These are phyloP conservation scores for Tympanoctomys barrerae DNA, from an alignment of 2,797 vertebrate genomes.

Conservation along the genomic window DNA sequence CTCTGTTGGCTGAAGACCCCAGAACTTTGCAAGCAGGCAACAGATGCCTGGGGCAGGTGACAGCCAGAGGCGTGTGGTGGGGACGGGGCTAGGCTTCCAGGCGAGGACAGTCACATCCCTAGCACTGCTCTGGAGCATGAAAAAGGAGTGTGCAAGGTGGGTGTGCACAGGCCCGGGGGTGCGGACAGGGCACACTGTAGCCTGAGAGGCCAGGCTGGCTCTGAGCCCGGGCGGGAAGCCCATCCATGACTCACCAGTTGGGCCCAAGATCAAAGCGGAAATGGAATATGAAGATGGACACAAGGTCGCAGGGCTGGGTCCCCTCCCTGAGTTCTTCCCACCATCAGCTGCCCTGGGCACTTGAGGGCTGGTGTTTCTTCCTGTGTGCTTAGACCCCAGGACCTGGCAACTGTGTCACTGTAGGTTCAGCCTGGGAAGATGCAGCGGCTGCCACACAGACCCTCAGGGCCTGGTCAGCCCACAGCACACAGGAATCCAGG, in stretches of 20 bases:
- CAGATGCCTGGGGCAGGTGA: neutral
- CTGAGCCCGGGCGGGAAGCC: accelerated
- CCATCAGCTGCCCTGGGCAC: neutral
- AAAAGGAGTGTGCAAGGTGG: accelerated
- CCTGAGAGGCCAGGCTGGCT: neutral
- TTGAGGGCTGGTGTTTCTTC: neutral
- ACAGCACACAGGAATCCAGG: neutral
- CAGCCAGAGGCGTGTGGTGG: neutral
- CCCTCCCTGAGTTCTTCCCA: accelerated
- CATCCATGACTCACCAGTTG: neutral
- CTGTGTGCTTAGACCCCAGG: neutral
- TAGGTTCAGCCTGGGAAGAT: neutral
- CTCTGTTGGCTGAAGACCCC: neutral
- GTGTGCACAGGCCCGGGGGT: accelerated
- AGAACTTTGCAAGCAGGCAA: neutral
- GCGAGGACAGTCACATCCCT: neutral
- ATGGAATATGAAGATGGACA: neutral
- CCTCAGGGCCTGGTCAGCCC: neutral
- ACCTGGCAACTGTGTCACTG: too few relatives aligned
- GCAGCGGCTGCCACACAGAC: neutral
- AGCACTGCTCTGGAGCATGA: too few relatives aligned
- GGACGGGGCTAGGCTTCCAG: neutral
- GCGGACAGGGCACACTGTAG: accelerated
- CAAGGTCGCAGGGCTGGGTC: accelerated
- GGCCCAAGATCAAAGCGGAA: neutral